Evolutionary conservation across 2,113 vertebrate genomes (phyloP), one percentile per base, ranked within the genome.

Genomic region (Pomatorhinus ruficollis): DNA sequence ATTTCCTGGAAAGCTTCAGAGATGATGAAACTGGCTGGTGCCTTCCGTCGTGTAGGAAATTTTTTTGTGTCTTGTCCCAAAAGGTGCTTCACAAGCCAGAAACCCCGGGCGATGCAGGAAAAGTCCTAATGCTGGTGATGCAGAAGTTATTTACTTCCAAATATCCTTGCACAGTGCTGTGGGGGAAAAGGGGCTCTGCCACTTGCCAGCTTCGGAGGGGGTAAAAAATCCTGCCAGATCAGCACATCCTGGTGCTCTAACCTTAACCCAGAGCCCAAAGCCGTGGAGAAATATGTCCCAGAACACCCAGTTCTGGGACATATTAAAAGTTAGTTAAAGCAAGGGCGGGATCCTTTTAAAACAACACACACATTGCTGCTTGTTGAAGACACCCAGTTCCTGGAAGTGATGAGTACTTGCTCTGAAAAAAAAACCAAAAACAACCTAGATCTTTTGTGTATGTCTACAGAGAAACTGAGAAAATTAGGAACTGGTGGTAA

Each of bases 1-100:
- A 33, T 44, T 97, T 95, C 91, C 66, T 93, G 70, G 63, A 90
- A 85, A 80, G 63, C 31, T 61, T 56, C 33, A 6, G 31, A 61
- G 59, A 85, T 87, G 84, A 69, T 87, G 66, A 89, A 87, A 76
- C 13, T 1, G 0, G 8, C 33, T 31, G 20, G 6, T 47, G 70
- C 42, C 22, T 87, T 69, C 66, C 1, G 1, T 85, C 70, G n/a
- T 56, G 75, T 14, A 47, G 72, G 75, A 79, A 83, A 6, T 30
- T 71, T 95, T 61, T 53, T 33, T 53, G 11, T 30, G 27, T 4
- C 17, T 83, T 53, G 27, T 17, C 57, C 23, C 2, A 0, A 37
- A 40, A 83, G 5, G 42, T 71, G 35, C 13, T 59, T 77, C 50
- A 54, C 10, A 54, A 52, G 25, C 45, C 47, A 78, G 54, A 92